These are phyloP conservation scores for Odontothrips loti DNA, from an alignment of 2,888 invertebrate genomes.

Conservation along the genomic window DNA sequence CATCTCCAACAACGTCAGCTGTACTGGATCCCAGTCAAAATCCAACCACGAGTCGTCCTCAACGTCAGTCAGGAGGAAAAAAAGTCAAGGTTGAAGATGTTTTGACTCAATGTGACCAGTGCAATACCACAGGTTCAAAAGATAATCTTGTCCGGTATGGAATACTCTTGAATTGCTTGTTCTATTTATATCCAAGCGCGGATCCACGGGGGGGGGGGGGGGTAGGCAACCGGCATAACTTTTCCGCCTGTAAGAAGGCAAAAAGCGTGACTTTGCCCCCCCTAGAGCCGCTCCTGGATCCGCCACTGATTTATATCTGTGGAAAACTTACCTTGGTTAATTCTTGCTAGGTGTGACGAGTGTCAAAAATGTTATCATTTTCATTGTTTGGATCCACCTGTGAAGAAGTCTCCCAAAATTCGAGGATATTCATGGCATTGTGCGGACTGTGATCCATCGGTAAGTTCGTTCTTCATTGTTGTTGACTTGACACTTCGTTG, in stretches of 20 bases:
- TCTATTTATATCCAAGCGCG: too few species aligned
- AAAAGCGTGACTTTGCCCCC: too few species aligned
- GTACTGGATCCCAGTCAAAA: conserved; percentile 10
- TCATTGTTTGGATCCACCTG: conserved; percentile 86
- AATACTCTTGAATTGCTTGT: conserved; percentile 12
- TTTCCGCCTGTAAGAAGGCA: too few species aligned
- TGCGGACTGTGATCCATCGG: conserved; percentile 90
- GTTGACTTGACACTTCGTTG: background rate
- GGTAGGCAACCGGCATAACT: too few species aligned
- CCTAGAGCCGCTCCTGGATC: too few species aligned
- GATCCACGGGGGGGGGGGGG: too few species aligned
- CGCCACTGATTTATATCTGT: conserved; percentile 25
- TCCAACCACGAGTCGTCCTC: conserved; percentile 33
- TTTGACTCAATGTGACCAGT: conserved; percentile 63
- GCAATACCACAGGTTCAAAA: conserved; percentile 56
- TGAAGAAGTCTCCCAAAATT: conserved; percentile 89
- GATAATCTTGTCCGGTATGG: conserved; percentile 65
- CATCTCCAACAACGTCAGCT: background rate
- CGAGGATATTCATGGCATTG: conserved; percentile 95
- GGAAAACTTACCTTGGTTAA: conserved; percentile 32
- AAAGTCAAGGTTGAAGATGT: conserved; percentile 47
- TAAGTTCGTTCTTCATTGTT: conserved; percentile 51
- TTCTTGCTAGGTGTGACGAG: conserved; percentile 73
- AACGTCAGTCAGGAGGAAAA: conserved; percentile 41
- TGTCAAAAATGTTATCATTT: conserved; percentile 89